Conservation (phyloP, 2,113 vertebrate genomes). For the Centropristis striata region DNA sequence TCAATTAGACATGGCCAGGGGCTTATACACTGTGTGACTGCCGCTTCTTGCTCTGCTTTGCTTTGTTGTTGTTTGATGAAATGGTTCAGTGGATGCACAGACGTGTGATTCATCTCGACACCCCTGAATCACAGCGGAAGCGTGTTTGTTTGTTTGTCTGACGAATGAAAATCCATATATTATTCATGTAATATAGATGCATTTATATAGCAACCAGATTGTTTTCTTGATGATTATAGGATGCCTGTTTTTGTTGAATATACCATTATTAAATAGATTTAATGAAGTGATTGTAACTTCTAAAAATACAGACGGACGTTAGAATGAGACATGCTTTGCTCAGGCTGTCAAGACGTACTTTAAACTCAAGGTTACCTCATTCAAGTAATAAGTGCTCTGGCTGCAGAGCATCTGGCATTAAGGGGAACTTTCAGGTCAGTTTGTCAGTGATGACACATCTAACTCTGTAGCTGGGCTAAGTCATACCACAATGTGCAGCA, state of each 20-base stretch:
- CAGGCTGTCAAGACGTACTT: slow-evolving; percentile 12
- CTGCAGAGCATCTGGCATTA: slow-evolving; percentile 66
- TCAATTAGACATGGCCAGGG: slow-evolving; percentile 66
- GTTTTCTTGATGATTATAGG: neutral
- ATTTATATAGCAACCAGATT: slow-evolving; percentile 11
- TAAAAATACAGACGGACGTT: slow-evolving; percentile 17
- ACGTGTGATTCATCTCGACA: slow-evolving; percentile 62
- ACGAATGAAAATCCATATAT: slow-evolving; percentile 42
- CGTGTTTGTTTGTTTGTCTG: slow-evolving; percentile 33
- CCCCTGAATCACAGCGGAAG: slow-evolving; percentile 55
- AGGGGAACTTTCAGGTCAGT: slow-evolving; percentile 69
- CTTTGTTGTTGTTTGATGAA: slow-evolving; percentile 74
- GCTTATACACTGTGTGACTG: slow-evolving; percentile 40
- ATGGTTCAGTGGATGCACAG: slow-evolving; percentile 61
- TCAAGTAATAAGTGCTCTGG: slow-evolving; percentile 56
- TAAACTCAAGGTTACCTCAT: slow-evolving; percentile 42
- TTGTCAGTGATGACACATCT: slow-evolving; percentile 62
- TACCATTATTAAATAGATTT: neutral
- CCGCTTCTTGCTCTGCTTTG: slow-evolving; percentile 51
- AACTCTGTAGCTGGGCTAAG: slow-evolving; percentile 26
- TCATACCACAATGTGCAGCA: neutral
- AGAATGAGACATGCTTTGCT: slow-evolving; percentile 37
- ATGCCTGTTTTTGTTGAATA: slow-evolving; percentile 10
- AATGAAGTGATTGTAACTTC: neutral
- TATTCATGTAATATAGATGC: slow-evolving; percentile 8